Base-by-base conservation (phyloP, 2,888 invertebrate genomes). In the Phaonia tiefii region DNA sequence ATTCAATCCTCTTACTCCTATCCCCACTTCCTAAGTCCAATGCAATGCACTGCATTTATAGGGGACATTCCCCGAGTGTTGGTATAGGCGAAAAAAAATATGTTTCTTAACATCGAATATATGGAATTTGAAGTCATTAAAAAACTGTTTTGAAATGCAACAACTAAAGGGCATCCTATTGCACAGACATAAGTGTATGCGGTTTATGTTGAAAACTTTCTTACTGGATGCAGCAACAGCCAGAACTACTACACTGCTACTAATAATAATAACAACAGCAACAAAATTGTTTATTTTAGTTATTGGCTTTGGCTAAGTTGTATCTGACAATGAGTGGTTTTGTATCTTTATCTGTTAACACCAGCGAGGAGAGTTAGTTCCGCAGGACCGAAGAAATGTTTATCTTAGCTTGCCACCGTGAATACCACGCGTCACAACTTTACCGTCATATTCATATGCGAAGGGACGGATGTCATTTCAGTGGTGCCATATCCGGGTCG, bases 261-360 rank as follows among this genome's bases (percentile, higher is more conserved):
- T n/a, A 63, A 39, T n/a, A 63, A 15, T 7, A 42, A 42, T 42
- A 63, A 63, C 63, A 63, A 42, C 7, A 63, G 20, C 37, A 37
- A 60, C 60, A 60, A 20, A 37, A 39, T 63, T 42, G 63, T 63
- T 42, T 17, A 10, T 20, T 63, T 63, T 42, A 63, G 63, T 63
- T 63, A 39, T 22, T 20, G 63, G 39, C 42, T 60, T n/a, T 13
- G 76, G 26, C n/a, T 63, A 73, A 76, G 42, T 66, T 77, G 77
- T 66, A 66, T 74, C 77, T 80, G 80, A 26, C 74, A 77, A 44
- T 77, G 77, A 80, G 74, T 74, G 77, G 65, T 77, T 54, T 74
- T 65, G 66, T 74, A 66, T 65, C 56, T 58, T 17, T 31, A 58
- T 65, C 20, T 20, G 22, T 44, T 63, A 63, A 63, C 42, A 63